Evolutionary conservation across 2,113 vertebrate species (phyloP).

Genomic region (Myotis yumanensis): DNA sequence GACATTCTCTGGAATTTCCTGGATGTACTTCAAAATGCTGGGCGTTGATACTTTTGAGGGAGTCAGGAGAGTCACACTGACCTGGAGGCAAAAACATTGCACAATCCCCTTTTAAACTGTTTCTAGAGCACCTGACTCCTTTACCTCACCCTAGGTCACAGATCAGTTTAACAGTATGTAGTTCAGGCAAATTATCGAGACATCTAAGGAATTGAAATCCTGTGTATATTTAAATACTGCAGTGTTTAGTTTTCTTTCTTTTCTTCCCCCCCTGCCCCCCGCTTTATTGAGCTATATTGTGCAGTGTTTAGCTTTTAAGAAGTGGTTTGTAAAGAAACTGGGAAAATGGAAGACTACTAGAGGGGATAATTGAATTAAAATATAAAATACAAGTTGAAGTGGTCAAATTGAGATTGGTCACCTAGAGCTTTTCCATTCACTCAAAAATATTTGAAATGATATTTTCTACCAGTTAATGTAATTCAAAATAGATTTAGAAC

Average conservation of each 20-base stretch:
- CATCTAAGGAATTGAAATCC: background rate
- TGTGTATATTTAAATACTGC: background rate
- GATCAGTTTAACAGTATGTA: background rate
- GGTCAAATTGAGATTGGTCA: background rate
- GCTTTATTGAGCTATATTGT: background rate
- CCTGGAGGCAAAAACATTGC: background rate
- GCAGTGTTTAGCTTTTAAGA: background rate
- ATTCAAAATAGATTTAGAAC: constrained; percentile 18
- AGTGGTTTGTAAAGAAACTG: background rate
- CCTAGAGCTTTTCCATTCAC: constrained; percentile 13
- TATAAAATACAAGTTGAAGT: background rate
- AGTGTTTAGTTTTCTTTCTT: background rate
- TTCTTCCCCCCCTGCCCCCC: background rate
- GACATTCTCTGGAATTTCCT: background rate
- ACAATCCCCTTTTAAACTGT: background rate
- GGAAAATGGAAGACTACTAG: background rate
- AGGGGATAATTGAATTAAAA: background rate
- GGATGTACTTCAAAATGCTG: constrained; percentile 3
- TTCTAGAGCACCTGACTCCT: background rate
- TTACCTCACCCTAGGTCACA: background rate
- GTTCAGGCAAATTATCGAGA: background rate
- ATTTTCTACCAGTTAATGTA: constrained; percentile 26
- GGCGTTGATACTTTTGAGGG: background rate
- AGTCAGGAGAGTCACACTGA: background rate
- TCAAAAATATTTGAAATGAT: constrained; percentile 40